These are phyloP conservation scores for Eunapius fragilis DNA, from an alignment of 37 sponge, comb jelly and placozoan genomes.

Conservation along the genomic window DNA sequence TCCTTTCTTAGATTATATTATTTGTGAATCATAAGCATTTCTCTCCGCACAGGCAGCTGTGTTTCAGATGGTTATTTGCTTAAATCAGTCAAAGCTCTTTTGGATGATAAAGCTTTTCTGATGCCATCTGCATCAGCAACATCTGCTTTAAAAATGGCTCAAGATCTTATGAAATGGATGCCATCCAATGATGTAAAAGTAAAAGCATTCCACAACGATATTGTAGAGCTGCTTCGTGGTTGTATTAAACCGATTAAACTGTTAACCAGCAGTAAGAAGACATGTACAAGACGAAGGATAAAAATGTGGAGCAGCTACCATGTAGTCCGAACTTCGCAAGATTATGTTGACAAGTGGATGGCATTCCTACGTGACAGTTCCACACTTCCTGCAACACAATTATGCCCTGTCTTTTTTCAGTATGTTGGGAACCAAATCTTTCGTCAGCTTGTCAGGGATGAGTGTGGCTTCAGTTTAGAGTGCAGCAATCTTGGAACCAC, in stretches of 20 bases:
- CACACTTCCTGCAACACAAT: neutral
- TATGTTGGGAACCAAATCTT: no score
- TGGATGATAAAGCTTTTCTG: no score
- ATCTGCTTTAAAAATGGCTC: no score
- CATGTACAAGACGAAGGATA: neutral
- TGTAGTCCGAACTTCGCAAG: neutral
- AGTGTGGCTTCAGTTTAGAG: neutral
- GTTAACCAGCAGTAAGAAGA: neutral
- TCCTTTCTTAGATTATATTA: no score
- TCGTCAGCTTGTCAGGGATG: neutral
- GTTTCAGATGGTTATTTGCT: no score
- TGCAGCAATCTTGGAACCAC: neutral
- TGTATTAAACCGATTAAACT: neutral
- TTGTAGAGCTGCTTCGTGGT: neutral
- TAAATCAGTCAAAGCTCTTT: no score
- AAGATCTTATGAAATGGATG: conserved; percentile 5
- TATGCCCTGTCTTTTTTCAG: conserved; percentile 5
- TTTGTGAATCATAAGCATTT: no score
- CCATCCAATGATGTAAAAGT: conserved; percentile 8
- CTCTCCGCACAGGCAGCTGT: no score
- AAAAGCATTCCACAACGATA: neutral
- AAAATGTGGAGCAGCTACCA: conserved; percentile 18
- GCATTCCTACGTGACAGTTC: neutral
- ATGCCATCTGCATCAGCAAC: no score
- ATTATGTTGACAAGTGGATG: neutral